A percentile compares a stretch with the other conserved stretches of the same genome.
These are phyloP conservation scores for Columba livia DNA, from an alignment of 2,113 vertebrate genomes.

Conservation along the genomic window DNA sequence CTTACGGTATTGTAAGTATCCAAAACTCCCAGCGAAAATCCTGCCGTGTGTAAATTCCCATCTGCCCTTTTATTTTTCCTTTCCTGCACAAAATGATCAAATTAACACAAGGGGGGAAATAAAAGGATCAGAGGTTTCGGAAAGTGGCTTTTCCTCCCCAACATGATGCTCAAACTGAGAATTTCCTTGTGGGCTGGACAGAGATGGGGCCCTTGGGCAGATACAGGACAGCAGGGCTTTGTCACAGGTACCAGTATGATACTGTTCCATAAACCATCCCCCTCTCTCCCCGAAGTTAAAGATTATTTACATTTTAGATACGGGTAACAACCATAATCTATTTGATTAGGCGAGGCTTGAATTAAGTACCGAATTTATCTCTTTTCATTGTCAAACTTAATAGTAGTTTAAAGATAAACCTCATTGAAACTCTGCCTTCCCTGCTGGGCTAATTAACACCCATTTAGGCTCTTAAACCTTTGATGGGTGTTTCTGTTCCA, in stretches of 20 bases:
- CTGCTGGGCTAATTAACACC: conserved; percentile 75
- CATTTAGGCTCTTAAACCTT: conserved; percentile 69
- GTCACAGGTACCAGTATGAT: fast-evolving
- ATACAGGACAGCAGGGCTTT: background rate
- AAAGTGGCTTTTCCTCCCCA: conserved; percentile 4
- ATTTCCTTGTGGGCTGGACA: background rate
- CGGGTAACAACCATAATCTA: conserved; percentile 31
- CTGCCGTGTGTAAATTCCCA: background rate
- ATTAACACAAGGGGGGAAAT: background rate
- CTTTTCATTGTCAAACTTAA: conserved; percentile 71
- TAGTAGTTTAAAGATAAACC: conserved; percentile 70
- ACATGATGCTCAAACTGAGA: background rate
- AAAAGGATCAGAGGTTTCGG: background rate
- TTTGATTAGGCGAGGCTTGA: conserved; percentile 44
- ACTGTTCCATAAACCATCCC: background rate
- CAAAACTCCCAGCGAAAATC: background rate
- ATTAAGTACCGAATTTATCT: conserved; percentile 65
- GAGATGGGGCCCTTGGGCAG: background rate
- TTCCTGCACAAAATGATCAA: background rate
- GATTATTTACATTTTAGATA: conserved; percentile 63
- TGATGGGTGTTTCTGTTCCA: conserved; percentile 67
- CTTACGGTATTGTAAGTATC: conserved; percentile 1
- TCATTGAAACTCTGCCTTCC: conserved; percentile 66
- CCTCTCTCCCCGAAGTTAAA: background rate
- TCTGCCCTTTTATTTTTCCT: background rate